Percentiles rank a stretch among this genome's conserved stretches.
Conservation (phyloP, 2,113 vertebrate genomes). For the Peucedramus taeniatus region DNA sequence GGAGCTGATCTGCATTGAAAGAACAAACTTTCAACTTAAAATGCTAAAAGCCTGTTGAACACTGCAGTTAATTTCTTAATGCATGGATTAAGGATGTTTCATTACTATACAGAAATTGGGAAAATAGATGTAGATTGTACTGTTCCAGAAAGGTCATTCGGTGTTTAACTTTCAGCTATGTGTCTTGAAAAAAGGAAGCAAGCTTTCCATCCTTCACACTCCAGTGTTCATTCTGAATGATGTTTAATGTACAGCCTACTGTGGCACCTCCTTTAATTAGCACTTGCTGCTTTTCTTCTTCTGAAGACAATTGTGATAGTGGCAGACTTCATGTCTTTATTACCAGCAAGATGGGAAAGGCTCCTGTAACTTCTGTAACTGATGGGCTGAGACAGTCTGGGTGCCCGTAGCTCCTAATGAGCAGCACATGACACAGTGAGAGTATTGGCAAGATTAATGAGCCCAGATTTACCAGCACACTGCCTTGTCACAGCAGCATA, state of each 20-base stretch:
- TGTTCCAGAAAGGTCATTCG: neutral
- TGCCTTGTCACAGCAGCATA: neutral
- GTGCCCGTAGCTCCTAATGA: neutral
- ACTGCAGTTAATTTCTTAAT: neutral
- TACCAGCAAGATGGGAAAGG: neutral
- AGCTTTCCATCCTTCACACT: slow-evolving; percentile 21
- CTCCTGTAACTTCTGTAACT: neutral
- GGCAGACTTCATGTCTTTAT: slow-evolving; percentile 14
- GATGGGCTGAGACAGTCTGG: neutral
- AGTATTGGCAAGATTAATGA: neutral
- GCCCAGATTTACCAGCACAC: neutral
- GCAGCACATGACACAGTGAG: neutral
- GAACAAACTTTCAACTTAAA: neutral
- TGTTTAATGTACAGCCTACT: neutral
- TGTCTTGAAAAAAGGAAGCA: slow-evolving; percentile 11
- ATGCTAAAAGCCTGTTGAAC: neutral
- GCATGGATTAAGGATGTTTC: neutral
- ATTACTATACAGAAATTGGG: neutral
- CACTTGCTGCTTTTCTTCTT: neutral
- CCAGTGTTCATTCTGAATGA: neutral
- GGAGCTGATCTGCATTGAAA: neutral
- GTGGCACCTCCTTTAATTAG: slow-evolving; percentile 30
- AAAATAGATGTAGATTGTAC: neutral
- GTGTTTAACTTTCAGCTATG: neutral
- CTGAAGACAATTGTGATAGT: neutral